Percentiles rank a stretch among this genome's conserved stretches.
Evolutionary conservation across 2,113 vertebrate species (phyloP).

Genomic region (Myotis davidii): DNA sequence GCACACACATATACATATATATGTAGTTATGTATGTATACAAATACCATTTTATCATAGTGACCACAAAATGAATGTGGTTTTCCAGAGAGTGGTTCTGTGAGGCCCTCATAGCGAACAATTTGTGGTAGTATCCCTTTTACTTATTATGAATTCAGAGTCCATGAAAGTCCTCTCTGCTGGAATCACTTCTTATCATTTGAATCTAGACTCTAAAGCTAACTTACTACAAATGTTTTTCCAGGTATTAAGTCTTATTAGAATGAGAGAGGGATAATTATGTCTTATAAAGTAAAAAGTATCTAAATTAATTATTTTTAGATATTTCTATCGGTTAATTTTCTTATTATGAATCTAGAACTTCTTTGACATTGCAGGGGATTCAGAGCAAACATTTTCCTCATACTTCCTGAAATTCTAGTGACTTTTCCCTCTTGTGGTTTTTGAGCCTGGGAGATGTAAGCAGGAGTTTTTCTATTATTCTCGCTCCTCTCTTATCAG

Average conservation of each 20-base stretch:
- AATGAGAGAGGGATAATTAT: slow-evolving; percentile 25
- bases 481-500: neutral
- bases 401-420: slow-evolving; percentile 16
- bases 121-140: slow-evolving; percentile 48
- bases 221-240: slow-evolving; percentile 33
- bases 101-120: neutral
- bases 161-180: slow-evolving; percentile 17
- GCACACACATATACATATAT: neutral
- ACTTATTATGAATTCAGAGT: slow-evolving; percentile 46
- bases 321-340: neutral
- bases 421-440: neutral
- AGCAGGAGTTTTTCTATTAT: neutral
- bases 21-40: neutral
- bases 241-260: slow-evolving; percentile 20
- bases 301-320: slow-evolving; percentile 51
- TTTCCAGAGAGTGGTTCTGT: slow-evolving; percentile 21
- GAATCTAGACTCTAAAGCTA: slow-evolving; percentile 53
- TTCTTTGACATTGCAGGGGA: neutral
- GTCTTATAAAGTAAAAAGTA: slow-evolving; percentile 32
- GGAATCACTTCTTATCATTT: slow-evolving; percentile 22
- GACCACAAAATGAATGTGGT: neutral
- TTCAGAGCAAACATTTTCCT: slow-evolving; percentile 40
- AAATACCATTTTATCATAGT: neutral
- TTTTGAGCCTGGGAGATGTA: slow-evolving; percentile 26
- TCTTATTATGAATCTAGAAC: slow-evolving; percentile 55